Base-by-base conservation (phyloP, 2,888 invertebrate genomes). In the Flexamia atlantica region DNA sequence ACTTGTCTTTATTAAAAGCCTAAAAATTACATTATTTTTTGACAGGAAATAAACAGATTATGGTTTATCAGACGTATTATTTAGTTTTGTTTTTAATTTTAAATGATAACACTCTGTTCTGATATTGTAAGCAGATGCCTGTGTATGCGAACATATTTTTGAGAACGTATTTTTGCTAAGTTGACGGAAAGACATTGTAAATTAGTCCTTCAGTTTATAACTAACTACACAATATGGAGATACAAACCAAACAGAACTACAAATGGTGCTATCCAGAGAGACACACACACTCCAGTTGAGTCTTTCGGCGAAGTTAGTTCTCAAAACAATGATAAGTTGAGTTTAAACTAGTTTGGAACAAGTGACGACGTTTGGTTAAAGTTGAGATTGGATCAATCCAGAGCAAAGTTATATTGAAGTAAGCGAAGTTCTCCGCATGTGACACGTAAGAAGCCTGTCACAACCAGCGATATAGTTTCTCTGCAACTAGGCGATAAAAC, bases 391-490 rank as follows among this genome's bases (percentile, higher is more conserved):
- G 76, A 76, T 76, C 76, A 76, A 28, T 76, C 46, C 9, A 25
- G 76, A 28, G 32, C 28, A 14, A 76, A 76, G 76, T 76, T 76
- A 76, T 76, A 76, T 76, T 76, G 76, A 76, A 76, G 76, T 76
- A 76, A 76, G 76, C 42, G 23, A 46, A 76, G 76, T 76, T 76
- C 20, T 20, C 76, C 76, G 50, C 76, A 76, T 76, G 76, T 50
- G 76, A 40, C 40, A 76, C 50, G 50, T 46, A 72, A 76, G 76
- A 76, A 46, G 40, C 46, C 76, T 76, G 76, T 76, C 76, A 46
- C 42, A 42, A 14, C 23, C 76, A 76, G 17, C 76, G 46, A 46
- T 30, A 28, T 64, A 64, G 57, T 57, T 57, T 2, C 57, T 57
- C 57, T 57, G 5, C 3, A 14, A 64, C 53, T 64, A 64, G 30